Evolutionary conservation across 2,888 invertebrate species (phyloP).

Genomic region (Perizoma affinitatum): DNA sequence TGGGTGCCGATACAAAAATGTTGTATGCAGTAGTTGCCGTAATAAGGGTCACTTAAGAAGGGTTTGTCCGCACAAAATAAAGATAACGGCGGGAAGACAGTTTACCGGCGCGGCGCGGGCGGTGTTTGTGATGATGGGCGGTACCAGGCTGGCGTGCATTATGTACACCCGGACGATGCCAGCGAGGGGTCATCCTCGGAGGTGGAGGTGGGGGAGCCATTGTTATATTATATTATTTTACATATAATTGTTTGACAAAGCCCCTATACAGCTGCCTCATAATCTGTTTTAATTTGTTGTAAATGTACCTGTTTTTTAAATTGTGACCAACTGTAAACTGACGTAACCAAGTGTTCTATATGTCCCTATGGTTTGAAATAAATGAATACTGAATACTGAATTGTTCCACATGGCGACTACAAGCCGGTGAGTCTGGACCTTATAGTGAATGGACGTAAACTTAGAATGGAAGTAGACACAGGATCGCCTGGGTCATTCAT

Average conservation of each 20-base stretch:
- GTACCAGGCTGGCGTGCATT: neutral
- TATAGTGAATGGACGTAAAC: constrained; percentile 15
- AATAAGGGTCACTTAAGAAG: constrained; percentile 12
- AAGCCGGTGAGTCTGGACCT: constrained; percentile 7
- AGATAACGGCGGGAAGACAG: neutral
- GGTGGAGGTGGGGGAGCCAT: neutral
- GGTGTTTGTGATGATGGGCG: neutral
- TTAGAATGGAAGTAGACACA: constrained; percentile 41
- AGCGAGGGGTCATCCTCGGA: neutral
- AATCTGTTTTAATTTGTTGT: too few species aligned
- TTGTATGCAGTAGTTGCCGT: too few species aligned
- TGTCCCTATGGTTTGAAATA: too few species aligned
- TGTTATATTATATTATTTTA: too few species aligned
- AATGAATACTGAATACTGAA: too few species aligned
- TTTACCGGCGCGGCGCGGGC: neutral
- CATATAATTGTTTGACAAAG: too few species aligned
- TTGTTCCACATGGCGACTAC: constrained; percentile 6
- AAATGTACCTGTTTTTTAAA: too few species aligned
- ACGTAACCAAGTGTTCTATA: too few species aligned
- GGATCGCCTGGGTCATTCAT: constrained; percentile 40
- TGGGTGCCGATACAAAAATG: constrained; percentile 2
- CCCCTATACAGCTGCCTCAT: too few species aligned
- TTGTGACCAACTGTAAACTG: too few species aligned
- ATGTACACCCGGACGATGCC: neutral
- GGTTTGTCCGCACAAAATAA: constrained; percentile 1